Evolutionary conservation across 2,113 vertebrate genomes (phyloP), one percentile per base, ranked within the genome.

Genomic region (Campylorhamphus procurvoides): DNA sequence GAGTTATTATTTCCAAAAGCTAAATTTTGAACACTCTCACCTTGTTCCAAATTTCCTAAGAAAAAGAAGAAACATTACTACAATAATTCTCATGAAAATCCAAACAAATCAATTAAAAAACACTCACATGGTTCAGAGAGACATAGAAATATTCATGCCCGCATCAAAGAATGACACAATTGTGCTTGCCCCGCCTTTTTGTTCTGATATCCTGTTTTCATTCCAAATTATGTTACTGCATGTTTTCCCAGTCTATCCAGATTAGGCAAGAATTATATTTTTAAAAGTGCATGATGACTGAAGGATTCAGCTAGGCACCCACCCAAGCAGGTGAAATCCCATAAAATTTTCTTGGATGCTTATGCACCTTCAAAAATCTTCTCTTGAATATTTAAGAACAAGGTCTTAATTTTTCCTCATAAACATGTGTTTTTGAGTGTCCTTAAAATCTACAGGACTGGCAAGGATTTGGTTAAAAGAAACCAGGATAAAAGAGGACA

Each of bases 71-170:
- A 94, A 84, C 22, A 31, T 39, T 50, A 33, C 39, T 67, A 59
- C 49, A 89, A 12, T 67, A 89, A 90, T 63, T 64, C 63, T 78
- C 10, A 56, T 63, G 87, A 84, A 94, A 94, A 55, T 44, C 39
- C 80, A 92, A 93, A 81, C 60, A 91, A 80, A 93, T 67, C 83
- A 73, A 60, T 87, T 68, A 82, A 95, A 84, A 23, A 71, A 68
- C 42, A 37, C 56, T 77, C 52, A 18, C 42, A n/a, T 87, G 69
- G 50, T 71, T 91, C 81, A 84, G 68, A 92, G 84, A 78, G 27
- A 94, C 73, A 86, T 84, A 91, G 60, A 84, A 19, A 75, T 44
- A 87, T 40, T 78, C 60, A 91, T 78, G n/a, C 44, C 68, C 31
- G 33, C 20, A 44, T 75, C 81, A 82, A 94, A 92, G 73, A 97